Evolutionary conservation across 2,797 vertebrate species (phyloP).

Genomic region (Platyrinchus mystaceus): DNA sequence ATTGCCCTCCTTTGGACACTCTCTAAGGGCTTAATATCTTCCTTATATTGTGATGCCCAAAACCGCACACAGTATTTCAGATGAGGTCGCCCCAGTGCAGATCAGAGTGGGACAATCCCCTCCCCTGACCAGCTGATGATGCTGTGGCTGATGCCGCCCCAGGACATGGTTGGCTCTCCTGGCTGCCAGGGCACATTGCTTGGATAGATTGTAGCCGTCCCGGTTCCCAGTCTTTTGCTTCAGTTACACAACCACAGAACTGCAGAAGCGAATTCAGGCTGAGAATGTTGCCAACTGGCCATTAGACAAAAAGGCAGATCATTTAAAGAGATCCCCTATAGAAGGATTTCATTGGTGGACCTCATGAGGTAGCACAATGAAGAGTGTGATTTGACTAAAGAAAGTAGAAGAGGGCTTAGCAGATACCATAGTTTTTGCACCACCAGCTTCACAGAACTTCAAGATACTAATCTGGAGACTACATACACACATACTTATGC

Average conservation of each 20-base stretch:
- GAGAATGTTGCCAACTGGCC: background rate
- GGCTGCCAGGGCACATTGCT: background rate
- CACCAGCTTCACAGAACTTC: background rate
- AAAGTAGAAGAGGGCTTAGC: background rate
- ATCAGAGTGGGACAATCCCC: background rate
- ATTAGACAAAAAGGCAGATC: background rate
- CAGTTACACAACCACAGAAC: background rate
- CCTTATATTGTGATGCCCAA: background rate
- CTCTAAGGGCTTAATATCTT: background rate
- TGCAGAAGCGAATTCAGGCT: background rate
- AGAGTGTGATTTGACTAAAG: background rate
- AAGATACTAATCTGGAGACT: background rate
- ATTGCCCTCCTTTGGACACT: background rate
- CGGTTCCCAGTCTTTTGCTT: background rate
- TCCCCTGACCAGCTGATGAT: accelerated
- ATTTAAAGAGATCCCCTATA: background rate
- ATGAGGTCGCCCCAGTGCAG: background rate
- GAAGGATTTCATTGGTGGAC: background rate
- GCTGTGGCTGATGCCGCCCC: background rate
- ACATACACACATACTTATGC: accelerated
- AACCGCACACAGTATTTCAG: background rate
- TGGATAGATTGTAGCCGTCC: background rate
- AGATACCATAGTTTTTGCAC: background rate
- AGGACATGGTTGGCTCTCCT: background rate
- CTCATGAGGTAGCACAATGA: background rate